Conservation (phyloP, 2,113 vertebrate species). For the Cheilinus undulatus region DNA sequence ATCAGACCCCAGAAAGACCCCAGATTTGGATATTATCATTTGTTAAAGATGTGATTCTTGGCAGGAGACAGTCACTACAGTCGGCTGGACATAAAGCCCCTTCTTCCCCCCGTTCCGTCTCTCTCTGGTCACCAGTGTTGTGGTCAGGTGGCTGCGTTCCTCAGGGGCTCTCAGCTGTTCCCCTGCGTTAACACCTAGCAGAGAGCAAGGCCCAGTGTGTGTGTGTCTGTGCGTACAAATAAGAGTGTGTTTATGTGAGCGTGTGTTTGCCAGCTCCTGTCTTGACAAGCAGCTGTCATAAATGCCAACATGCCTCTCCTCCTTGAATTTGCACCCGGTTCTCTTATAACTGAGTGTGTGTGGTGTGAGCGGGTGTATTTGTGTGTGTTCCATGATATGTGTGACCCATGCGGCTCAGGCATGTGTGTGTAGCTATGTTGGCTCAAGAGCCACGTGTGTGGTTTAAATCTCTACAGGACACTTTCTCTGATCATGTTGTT, state of each 20-base stretch:
- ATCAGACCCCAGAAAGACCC: background rate
- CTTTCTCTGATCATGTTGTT: constrained; percentile 8
- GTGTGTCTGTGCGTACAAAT: background rate
- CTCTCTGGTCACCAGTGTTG: constrained; percentile 43
- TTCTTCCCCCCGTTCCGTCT: background rate
- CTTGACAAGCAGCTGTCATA: constrained; percentile 78
- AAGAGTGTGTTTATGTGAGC: background rate
- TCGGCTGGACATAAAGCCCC: background rate
- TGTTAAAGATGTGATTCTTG: background rate
- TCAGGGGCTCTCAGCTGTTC: constrained; percentile 74
- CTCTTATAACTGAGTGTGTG: constrained; percentile 31
- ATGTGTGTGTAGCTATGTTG: constrained; percentile 31
- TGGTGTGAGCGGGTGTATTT: constrained; percentile 7
- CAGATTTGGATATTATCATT: constrained; percentile 3
- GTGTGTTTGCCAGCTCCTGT: constrained; percentile 21
- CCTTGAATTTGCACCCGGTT: constrained; percentile 53
- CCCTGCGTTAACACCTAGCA: constrained; percentile 71
- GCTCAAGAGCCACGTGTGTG: constrained; percentile 36
- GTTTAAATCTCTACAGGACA: constrained; percentile 28
- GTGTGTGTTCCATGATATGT: constrained; percentile 6
- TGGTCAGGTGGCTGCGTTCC: constrained; percentile 54
- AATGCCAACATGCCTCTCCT: constrained; percentile 72
- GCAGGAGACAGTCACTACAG: background rate
- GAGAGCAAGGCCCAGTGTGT: constrained; percentile 23
- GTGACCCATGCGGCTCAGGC: constrained; percentile 36